phyloP scores from a whole-genome alignment of 2,888 invertebrate genomes.

The Neoascia interrupta region DNA sequence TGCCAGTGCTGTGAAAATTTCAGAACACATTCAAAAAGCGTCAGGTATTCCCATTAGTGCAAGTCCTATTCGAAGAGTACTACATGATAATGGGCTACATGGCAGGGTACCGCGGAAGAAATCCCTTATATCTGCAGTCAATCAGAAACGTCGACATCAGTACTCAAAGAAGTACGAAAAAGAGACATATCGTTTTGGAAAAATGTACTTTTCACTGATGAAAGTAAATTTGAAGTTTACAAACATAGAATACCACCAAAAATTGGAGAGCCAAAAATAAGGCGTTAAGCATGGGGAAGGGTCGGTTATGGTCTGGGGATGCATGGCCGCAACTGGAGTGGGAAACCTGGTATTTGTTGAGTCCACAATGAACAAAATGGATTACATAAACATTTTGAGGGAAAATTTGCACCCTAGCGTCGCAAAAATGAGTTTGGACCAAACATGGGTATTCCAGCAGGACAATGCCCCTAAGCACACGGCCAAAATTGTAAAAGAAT shows the following conservation, averaged over 20 bases:
- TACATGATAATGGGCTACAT: neutral
- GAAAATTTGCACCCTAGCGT: conserved; percentile 8
- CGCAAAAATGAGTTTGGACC: neutral
- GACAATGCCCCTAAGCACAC: conserved; percentile 4
- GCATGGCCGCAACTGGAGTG: conserved; percentile 2
- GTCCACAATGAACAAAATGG: conserved; percentile 5
- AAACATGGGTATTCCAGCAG: conserved; percentile 1
- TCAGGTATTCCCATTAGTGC: neutral
- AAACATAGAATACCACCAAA: too few species aligned
- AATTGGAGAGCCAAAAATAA: too few species aligned
- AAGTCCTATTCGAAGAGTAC: neutral
- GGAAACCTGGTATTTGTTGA: conserved; percentile 10
- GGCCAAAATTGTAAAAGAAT: conserved; percentile 5
- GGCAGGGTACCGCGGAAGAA: neutral
- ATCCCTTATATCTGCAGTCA: neutral
- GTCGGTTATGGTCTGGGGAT: conserved; percentile 10
- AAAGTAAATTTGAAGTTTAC: too few species aligned
- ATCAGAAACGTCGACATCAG: neutral
- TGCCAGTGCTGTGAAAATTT: conserved; percentile 5
- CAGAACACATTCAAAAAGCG: neutral
- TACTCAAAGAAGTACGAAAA: neutral
- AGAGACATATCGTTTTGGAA: neutral
- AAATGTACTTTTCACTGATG: neutral
- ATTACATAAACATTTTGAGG: conserved; percentile 3
- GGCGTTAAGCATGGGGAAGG: too few species aligned